Conservation (phyloP, 2,888 invertebrate genomes). For the Eupithecia pulchellata region DNA sequence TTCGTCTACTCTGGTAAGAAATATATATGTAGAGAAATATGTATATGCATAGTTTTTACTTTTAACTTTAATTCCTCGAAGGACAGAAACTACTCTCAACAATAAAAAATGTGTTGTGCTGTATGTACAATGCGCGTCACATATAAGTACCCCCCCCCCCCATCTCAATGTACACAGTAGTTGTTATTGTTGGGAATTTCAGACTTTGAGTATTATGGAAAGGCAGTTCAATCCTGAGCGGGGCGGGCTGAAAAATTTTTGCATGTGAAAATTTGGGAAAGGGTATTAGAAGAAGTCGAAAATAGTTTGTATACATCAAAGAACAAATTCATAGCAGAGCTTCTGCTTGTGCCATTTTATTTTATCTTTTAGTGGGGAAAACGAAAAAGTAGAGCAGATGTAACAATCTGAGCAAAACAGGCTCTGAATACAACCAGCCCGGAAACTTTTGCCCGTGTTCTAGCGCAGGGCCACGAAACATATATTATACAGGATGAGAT, state of each 20-base stretch:
- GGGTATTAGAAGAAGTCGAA: no score
- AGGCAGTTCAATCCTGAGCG: no score
- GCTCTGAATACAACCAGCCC: not conserved
- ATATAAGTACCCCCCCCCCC: no score
- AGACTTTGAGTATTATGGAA: no score
- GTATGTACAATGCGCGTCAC: no score
- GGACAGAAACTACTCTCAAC: not conserved
- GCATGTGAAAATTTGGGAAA: no score
- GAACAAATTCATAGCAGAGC: constrained; percentile 27
- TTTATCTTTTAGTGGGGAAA: constrained; percentile 26
- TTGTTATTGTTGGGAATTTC: no score
- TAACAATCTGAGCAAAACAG: constrained; percentile 16
- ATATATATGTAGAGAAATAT: no score
- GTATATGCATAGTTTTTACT: not conserved
- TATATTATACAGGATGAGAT: not conserved
- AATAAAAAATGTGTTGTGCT: not conserved
- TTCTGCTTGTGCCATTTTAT: constrained; percentile 22
- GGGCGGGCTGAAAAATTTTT: no score
- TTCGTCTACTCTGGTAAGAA: no score
- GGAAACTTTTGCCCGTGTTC: not conserved
- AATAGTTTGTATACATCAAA: no score
- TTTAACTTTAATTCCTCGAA: not conserved
- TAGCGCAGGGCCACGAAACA: not conserved
- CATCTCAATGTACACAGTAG: no score
- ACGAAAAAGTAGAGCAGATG: constrained; percentile 11